phyloP scores from a whole-genome alignment of 2,888 invertebrate genomes.

The Scaptomyza caliginosa region DNA sequence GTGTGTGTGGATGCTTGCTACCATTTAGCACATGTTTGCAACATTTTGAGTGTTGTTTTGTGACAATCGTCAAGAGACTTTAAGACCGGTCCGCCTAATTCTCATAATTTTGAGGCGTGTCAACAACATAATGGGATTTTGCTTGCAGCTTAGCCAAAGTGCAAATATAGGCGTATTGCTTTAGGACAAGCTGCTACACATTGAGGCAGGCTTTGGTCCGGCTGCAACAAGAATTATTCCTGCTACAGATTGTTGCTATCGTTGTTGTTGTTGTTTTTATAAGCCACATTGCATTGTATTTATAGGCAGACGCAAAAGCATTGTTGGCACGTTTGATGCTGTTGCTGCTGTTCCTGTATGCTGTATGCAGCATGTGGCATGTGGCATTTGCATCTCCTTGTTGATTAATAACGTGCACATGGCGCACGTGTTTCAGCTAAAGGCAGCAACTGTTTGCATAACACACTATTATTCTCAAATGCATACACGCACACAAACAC shows the following conservation, averaged over 20 bases:
- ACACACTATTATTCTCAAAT: conserved; percentile 50
- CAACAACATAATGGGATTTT: conserved; percentile 73
- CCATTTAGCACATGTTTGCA: conserved; percentile 47
- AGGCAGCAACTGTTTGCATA: conserved; percentile 56
- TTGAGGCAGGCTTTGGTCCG: conserved; percentile 25
- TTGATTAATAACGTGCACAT: conserved; percentile 76
- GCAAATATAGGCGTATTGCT: conserved; percentile 50
- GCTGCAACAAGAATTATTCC: conserved; percentile 6
- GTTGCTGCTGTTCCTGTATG: background rate
- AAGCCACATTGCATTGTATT: conserved; percentile 64
- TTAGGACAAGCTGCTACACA: conserved; percentile 48
- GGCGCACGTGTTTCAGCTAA: conserved; percentile 64
- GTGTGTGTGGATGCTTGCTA: conserved; percentile 5
- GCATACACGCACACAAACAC: conserved; percentile 9
- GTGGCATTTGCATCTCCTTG: conserved; percentile 48
- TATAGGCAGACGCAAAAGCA: conserved; percentile 38
- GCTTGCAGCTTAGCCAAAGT: conserved; percentile 42
- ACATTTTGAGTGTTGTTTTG: background rate
- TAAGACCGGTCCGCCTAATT: background rate
- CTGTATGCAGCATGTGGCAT: conserved; percentile 20
- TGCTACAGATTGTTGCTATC: conserved; percentile 11
- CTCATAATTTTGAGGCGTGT: conserved; percentile 53
- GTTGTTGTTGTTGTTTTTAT: conserved; percentile 47
- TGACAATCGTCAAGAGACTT: background rate
- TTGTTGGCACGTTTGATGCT: conserved; percentile 36